Conservation (phyloP, 2,888 invertebrate species). For the Spialia ferax region DNA sequence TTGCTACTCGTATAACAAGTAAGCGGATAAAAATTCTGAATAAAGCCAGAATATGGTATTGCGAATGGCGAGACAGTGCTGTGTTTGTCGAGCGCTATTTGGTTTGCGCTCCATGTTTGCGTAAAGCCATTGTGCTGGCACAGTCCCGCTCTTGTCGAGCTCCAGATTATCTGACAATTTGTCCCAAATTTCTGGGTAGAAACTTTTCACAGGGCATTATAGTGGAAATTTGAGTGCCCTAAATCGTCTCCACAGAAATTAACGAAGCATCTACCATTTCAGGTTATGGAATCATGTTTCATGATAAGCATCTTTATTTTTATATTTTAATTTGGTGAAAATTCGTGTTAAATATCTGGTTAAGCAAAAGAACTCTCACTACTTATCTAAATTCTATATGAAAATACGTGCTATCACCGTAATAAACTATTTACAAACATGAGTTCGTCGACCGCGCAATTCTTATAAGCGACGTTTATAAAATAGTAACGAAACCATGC, state of each 20-base stretch:
- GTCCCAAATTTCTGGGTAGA: slow-evolving; percentile 24
- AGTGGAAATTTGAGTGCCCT: background rate
- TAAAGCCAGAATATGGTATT: slow-evolving; percentile 56
- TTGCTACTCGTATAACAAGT: background rate
- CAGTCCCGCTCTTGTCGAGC: slow-evolving; percentile 40
- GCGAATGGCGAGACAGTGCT: slow-evolving; percentile 60
- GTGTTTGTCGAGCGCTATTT: slow-evolving; percentile 68
- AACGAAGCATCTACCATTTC: background rate
- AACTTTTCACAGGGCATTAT: background rate
- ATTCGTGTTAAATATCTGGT: background rate
- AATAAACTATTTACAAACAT: slow-evolving; percentile 40
- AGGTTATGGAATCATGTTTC: background rate
- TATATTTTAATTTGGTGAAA: no score
- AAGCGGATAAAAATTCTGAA: slow-evolving; percentile 1
- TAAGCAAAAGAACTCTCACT: background rate
- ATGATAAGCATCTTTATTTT: no score
- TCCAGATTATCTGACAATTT: slow-evolving; percentile 29
- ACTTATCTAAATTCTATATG: background rate
- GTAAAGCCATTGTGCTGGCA: slow-evolving; percentile 64
- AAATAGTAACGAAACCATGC: background rate
- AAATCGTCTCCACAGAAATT: background rate
- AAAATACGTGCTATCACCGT: background rate
- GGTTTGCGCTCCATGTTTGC: slow-evolving; percentile 69
- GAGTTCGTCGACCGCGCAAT: slow-evolving; percentile 69
- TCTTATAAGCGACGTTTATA: slow-evolving; percentile 66